Base-by-base conservation (phyloP, 2,113 vertebrate genomes). In the Piaya cayana region DNA sequence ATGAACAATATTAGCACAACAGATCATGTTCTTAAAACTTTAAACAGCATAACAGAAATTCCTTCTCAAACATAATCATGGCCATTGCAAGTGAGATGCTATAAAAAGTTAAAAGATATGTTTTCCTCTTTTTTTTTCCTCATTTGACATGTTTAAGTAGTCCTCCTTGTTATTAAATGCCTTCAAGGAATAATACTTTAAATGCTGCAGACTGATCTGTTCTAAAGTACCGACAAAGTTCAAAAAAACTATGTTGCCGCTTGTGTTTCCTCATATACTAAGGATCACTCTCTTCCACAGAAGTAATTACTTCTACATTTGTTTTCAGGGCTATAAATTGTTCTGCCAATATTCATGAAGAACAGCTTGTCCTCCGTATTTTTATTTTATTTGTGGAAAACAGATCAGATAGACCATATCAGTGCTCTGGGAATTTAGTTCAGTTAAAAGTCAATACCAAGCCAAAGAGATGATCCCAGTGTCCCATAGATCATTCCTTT, bases 341-440 rank as follows among this genome's bases (percentile, higher is more conserved):
- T 74, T 83, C 72, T 88, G 80, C 77, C 77, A 75, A 20, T 92
- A 90, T 90, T 90, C 22, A 47, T 77, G 68, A 90, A 88, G 65
- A 86, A 11, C 19, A 34, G 5, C 59, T 74, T 86, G 72, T 86
- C 72, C 72, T 92, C 68, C 23, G 50, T 74, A 23, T 64, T 95
- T 95, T 77, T 32, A 59, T 87, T 93, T 90, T 55, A 49, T 80
- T 90, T 81, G 64, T 77, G 68, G 59, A 67, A 83, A 91, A 60
- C 15, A 43, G 72, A 58, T 88, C 55, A 81, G 56, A 80, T 32
- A 74, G 37, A 69, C 22, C 20, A 13, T 34, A 72, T 81, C 36
- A 59, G 63, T 70, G 64, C 37, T 86, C 55, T 29, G 32, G 52
- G 77, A 89, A 36, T 78, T 82, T 63, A 67, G 47, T 76, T 68